Percentiles rank a stretch among this genome's conserved stretches.
Evolutionary conservation across 2,888 invertebrate species (phyloP).

Genomic region (Desoria tigrina): DNA sequence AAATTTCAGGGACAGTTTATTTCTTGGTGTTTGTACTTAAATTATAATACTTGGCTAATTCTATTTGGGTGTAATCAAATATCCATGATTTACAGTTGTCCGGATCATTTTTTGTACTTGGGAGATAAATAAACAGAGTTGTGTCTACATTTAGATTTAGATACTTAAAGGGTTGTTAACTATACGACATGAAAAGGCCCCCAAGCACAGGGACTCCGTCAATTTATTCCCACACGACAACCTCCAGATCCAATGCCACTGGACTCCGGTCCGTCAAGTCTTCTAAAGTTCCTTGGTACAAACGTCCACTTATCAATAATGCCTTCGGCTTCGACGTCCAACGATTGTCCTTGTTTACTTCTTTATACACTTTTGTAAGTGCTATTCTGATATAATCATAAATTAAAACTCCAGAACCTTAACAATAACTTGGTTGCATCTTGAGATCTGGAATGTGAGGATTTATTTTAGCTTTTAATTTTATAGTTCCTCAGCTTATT

Average conservation of each 20-base stretch:
- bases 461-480: background rate
- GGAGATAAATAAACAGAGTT: too few species aligned
- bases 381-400: background rate
- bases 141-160: too few species aligned
- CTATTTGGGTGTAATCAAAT: too few species aligned
- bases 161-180: too few species aligned
- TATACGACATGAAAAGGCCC: conserved; percentile 77
- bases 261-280: conserved; percentile 76
- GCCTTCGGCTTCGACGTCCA: conserved; percentile 81
- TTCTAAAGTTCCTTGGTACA: conserved; percentile 81
- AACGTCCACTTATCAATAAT: conserved; percentile 74
- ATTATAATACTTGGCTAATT: too few species aligned
- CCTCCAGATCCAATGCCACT: conserved; percentile 71
- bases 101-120: too few species aligned
- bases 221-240: conserved; percentile 82
- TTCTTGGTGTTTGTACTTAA: too few species aligned
- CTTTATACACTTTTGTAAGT: conserved; percentile 76
- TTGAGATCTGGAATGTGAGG: too few species aligned
- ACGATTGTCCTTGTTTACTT: conserved; percentile 75
- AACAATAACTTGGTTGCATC: too few species aligned
- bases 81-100: too few species aligned
- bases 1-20: too few species aligned
- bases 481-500: conserved; percentile 75
- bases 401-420: background rate
- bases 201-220: conserved; percentile 85